phyloP scores from a whole-genome alignment of 2,113 vertebrate species.

The Tichodroma muraria region DNA sequence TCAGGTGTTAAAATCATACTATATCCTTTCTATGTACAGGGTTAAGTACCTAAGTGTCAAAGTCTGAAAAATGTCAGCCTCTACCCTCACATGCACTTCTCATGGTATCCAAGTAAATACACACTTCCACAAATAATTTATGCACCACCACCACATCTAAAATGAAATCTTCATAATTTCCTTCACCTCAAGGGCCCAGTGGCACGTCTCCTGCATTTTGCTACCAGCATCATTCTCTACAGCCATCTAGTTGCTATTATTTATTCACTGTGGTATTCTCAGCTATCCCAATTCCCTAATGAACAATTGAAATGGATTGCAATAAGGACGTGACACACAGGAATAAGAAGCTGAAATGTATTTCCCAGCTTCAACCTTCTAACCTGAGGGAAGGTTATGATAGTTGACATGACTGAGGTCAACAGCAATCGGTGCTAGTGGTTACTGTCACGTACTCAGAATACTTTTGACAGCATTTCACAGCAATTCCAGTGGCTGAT shows the following conservation, averaged over 20 bases:
- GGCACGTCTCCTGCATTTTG: neutral
- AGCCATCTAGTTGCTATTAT: slow-evolving; percentile 14
- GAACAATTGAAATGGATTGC: slow-evolving; percentile 45
- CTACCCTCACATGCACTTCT: neutral
- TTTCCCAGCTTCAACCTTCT: slow-evolving; percentile 23
- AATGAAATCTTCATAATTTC: neutral
- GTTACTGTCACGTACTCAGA: neutral
- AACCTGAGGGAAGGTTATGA: slow-evolving; percentile 44
- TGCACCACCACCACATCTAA: neutral
- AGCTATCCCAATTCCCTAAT: slow-evolving; percentile 39
- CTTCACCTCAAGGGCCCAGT: neutral
- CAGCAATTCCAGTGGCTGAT: neutral
- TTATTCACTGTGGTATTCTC: slow-evolving; percentile 35
- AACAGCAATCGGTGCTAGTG: neutral
- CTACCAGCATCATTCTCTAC: neutral
- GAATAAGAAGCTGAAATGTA: slow-evolving; percentile 41
- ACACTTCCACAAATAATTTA: neutral
- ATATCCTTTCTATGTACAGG: neutral
- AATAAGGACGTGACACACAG: slow-evolving; percentile 26
- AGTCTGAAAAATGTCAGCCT: neutral
- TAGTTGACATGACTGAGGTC: slow-evolving; percentile 28
- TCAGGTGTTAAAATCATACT: neutral
- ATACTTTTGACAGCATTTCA: neutral
- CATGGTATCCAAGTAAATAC: neutral
- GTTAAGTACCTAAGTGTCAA: neutral